These are phyloP conservation scores for Chrysodeixis includens DNA, from an alignment of 2,888 invertebrate genomes.

Conservation along the genomic window DNA sequence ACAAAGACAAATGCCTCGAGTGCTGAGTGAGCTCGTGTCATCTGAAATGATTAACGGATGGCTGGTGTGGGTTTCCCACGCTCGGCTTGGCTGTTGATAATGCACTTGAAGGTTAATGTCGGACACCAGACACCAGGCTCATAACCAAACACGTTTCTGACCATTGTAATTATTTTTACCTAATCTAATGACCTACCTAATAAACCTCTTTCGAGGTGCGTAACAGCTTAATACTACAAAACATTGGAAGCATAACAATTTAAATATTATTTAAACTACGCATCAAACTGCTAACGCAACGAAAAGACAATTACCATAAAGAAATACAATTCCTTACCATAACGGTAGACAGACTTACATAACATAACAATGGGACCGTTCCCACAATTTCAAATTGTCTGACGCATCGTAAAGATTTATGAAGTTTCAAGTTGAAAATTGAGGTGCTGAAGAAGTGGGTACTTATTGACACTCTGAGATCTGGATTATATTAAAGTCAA, in stretches of 20 bases:
- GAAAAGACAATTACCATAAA: conserved; percentile 36
- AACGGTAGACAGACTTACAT: conserved; percentile 36
- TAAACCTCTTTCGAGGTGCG: background rate
- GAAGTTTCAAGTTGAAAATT: conserved; percentile 31
- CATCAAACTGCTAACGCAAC: conserved; percentile 15
- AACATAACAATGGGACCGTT: conserved; percentile 46
- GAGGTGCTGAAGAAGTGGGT: conserved; percentile 22
- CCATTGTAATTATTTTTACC: conserved; percentile 14
- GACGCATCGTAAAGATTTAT: conserved; percentile 42
- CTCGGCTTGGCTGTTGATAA: conserved; percentile 34
- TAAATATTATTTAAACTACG: conserved; percentile 4
- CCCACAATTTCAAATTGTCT: conserved; percentile 45
- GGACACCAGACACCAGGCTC: conserved; percentile 14
- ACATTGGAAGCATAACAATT: background rate
- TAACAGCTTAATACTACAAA: background rate
- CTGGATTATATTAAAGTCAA: conserved; percentile 28
- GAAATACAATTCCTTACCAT: conserved; percentile 38
- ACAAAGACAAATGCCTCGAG: conserved; percentile 25
- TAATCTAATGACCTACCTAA: background rate
- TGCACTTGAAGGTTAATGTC: conserved; percentile 37
- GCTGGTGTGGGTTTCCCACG: conserved; percentile 53
- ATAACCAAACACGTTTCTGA: conserved; percentile 21
- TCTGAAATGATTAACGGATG: conserved; percentile 46
- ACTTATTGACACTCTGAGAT: conserved; percentile 25
- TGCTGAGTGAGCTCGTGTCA: conserved; percentile 34